These are phyloP conservation scores for Nerophis ophidion DNA, from an alignment of 2,113 vertebrate genomes.

Conservation along the genomic window DNA sequence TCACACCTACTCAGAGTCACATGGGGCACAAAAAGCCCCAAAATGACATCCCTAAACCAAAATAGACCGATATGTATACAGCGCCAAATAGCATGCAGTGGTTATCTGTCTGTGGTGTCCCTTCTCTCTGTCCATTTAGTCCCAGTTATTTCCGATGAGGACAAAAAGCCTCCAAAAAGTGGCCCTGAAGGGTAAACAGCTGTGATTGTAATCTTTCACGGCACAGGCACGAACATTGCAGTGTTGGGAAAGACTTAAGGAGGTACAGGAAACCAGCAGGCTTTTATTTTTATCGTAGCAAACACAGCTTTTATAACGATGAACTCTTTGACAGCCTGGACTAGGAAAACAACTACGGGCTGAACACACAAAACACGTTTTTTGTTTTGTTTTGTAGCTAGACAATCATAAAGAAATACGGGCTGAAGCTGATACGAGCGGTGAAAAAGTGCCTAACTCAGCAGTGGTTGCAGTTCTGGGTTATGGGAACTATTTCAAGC, in stretches of 20 bases:
- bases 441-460: slow-evolving; percentile 11
- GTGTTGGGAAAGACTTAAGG: slow-evolving; percentile 15
- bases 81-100: neutral
- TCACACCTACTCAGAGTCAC: neutral
- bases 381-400: neutral
- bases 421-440: slow-evolving; percentile 14
- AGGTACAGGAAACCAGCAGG: slow-evolving; percentile 43
- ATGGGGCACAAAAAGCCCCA: neutral
- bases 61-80: slow-evolving; percentile 1
- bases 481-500: neutral
- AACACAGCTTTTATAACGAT: slow-evolving; percentile 6
- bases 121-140: slow-evolving; percentile 14
- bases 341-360: neutral
- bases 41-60: neutral
- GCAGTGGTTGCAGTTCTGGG: neutral
- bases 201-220: slow-evolving; percentile 35
- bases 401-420: slow-evolving; percentile 18
- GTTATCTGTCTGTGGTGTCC: slow-evolving; percentile 7
- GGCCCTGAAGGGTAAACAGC: slow-evolving; percentile 41
- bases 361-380: slow-evolving; percentile 20
- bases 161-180: slow-evolving; percentile 33
- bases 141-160: slow-evolving; percentile 39
- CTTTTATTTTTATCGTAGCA: slow-evolving; percentile 27
- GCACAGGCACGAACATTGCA: slow-evolving; percentile 23
- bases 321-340: neutral